phyloP scores from a whole-genome alignment of 2,888 invertebrate genomes.

The Chymomyza amoena region DNA sequence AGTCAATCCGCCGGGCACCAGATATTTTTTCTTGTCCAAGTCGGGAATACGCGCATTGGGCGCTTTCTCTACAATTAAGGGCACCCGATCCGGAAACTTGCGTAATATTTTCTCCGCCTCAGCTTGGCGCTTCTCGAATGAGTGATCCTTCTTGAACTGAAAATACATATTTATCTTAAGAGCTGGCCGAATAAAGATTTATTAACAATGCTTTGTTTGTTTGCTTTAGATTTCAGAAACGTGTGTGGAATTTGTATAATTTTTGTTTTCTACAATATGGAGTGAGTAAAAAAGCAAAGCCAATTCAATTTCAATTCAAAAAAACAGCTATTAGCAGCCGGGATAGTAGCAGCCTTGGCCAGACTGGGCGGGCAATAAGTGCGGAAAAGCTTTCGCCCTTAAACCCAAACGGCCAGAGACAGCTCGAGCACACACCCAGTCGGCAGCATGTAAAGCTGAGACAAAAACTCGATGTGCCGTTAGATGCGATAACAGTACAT shows the following conservation, averaged over 20 bases:
- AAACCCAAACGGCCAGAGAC: not conserved
- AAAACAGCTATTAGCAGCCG: not conserved
- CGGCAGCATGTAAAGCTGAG: not conserved
- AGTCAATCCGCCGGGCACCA: constrained; percentile 96
- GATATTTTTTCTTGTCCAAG: constrained; percentile 97
- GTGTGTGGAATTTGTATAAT: constrained; percentile 10
- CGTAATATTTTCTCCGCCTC: constrained; percentile 96
- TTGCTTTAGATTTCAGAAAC: constrained; percentile 3
- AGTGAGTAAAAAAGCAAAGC: not conserved
- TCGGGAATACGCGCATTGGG: constrained; percentile 95
- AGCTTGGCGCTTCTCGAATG: constrained; percentile 95
- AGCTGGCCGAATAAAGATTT: not conserved
- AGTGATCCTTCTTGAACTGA: constrained; percentile 97
- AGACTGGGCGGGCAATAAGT: not conserved
- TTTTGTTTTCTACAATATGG: not conserved
- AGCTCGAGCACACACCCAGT: not conserved
- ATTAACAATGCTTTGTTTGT: not conserved
- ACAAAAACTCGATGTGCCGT: not conserved
- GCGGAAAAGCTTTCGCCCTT: constrained; percentile 18
- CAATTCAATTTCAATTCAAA: not conserved
- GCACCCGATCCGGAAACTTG: constrained; percentile 97
- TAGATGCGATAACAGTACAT: not conserved
- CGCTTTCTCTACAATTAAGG: constrained; percentile 97
- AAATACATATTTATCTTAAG: constrained; percentile 87
- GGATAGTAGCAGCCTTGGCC: not conserved